phyloP scores from a whole-genome alignment of 1,140 invertebrate genomes.

The Gryllus bimaculatus region DNA sequence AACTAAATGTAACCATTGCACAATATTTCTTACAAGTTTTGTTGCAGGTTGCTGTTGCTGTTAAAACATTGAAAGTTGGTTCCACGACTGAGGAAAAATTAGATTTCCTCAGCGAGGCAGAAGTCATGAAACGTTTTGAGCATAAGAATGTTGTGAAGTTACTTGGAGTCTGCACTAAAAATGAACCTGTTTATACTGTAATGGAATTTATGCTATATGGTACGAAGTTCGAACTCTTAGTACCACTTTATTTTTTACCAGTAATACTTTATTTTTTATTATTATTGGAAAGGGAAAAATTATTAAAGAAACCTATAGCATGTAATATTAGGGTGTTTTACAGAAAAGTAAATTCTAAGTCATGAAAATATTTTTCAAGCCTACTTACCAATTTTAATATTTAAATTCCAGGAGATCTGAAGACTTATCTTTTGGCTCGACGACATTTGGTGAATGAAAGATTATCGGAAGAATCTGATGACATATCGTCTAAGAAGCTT shows the following conservation, averaged over 20 bases:
- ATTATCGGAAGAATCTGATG: slow-evolving; percentile 56
- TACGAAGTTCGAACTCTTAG: slow-evolving; percentile 27
- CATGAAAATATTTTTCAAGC: background rate
- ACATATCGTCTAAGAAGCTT: slow-evolving; percentile 65
- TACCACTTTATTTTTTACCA: too few relatives aligned
- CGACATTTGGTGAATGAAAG: slow-evolving; percentile 67
- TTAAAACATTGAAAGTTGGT: slow-evolving; percentile 80
- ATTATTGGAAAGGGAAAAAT: background rate
- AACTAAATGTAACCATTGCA: too few relatives aligned
- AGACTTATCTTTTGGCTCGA: slow-evolving; percentile 74
- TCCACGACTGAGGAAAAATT: slow-evolving; percentile 76
- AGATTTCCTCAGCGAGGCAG: slow-evolving; percentile 88
- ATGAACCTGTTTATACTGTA: slow-evolving; percentile 77
- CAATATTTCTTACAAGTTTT: too few relatives aligned
- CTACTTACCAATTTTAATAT: background rate
- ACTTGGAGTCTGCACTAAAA: slow-evolving; percentile 74
- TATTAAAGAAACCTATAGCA: too few relatives aligned
- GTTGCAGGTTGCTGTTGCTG: slow-evolving; percentile 61
- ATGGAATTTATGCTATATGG: slow-evolving; percentile 94
- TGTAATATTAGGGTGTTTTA: too few relatives aligned
- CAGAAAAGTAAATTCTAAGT: background rate
- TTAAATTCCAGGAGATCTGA: slow-evolving; percentile 55
- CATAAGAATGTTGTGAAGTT: slow-evolving; percentile 84
- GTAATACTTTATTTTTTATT: background rate
- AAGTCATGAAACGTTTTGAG: slow-evolving; percentile 84